These are phyloP conservation scores for Dicyema japonicum DNA, from an alignment of 1,140 invertebrate genomes.

Conservation along the genomic window DNA sequence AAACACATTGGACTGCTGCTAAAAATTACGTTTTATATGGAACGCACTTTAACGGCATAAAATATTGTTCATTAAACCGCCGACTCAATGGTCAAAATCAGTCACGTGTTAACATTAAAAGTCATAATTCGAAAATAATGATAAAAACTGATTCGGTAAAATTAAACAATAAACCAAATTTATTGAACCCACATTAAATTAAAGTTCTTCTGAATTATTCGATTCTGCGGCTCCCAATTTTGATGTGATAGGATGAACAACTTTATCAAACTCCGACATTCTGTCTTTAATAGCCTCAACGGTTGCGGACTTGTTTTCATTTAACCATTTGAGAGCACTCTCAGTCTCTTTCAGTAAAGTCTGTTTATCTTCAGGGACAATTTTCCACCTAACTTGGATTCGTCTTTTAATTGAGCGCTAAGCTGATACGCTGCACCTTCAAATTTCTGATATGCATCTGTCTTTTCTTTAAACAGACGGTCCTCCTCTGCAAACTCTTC, in stretches of 20 bases:
- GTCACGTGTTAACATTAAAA: no score
- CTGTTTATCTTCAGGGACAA: conserved; percentile 45
- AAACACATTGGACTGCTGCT: no score
- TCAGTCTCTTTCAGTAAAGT: not conserved
- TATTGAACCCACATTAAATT: no score
- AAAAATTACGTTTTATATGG: no score
- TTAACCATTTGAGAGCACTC: conserved; percentile 57
- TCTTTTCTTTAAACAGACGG: conserved; percentile 56
- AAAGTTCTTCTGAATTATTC: no score
- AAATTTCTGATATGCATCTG: conserved; percentile 49
- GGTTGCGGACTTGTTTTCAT: conserved; percentile 67
- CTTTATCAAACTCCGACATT: conserved; percentile 74
- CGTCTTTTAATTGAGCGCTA: conserved; percentile 80
- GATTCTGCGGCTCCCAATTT: no score
- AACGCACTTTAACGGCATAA: no score
- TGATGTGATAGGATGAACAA: conserved; percentile 78
- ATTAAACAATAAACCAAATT: no score
- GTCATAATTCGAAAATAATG: no score
- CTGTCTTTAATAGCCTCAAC: conserved; percentile 69
- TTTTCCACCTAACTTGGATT: conserved; percentile 83
- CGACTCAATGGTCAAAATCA: no score
- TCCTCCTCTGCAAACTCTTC: conserved; percentile 95
- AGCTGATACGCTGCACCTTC: conserved; percentile 88
- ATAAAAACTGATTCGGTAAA: no score
- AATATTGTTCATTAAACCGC: no score